Conservation (phyloP, 2,113 vertebrate species). For the Burhinus oedicnemus region DNA sequence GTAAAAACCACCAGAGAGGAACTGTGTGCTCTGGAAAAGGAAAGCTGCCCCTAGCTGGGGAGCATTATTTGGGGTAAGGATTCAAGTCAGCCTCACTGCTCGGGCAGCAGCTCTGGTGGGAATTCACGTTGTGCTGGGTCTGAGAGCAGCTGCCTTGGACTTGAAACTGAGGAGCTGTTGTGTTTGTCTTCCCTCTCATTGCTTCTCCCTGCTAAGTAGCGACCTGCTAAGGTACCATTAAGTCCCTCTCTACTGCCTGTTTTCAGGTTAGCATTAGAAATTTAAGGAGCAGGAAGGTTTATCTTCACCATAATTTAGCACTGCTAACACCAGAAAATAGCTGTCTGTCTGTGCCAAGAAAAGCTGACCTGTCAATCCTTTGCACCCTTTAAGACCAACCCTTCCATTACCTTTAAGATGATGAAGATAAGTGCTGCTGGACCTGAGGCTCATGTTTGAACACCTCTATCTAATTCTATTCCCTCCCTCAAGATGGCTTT, state of each 20-base stretch:
- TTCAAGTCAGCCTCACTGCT: rapidly evolving
- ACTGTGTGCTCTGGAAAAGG: neutral
- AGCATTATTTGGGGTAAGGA: neutral
- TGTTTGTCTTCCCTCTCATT: neutral
- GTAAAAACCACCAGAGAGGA: neutral
- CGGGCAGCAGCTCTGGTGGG: neutral
- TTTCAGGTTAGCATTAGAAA: neutral
- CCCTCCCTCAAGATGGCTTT: neutral
- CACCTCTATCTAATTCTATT: neutral
- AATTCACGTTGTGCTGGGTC: neutral
- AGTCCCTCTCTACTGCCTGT: neutral
- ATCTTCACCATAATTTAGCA: neutral
- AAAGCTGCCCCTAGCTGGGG: neutral
- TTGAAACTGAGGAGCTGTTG: neutral
- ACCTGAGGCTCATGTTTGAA: neutral
- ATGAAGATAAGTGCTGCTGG: neutral
- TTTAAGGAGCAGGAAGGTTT: neutral
- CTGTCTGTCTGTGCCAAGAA: neutral
- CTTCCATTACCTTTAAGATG: neutral
- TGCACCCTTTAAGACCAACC: neutral
- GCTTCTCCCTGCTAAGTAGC: neutral
- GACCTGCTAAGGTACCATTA: too few species aligned
- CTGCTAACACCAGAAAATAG: too few species aligned
- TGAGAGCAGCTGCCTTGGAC: neutral
- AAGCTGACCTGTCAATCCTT: neutral